A percentile compares a stretch with the other conserved stretches of the same genome.
These are phyloP conservation scores for Lepeophtheirus nordmannii DNA, from an alignment of 2,888 invertebrate genomes.

Conservation along the genomic window DNA sequence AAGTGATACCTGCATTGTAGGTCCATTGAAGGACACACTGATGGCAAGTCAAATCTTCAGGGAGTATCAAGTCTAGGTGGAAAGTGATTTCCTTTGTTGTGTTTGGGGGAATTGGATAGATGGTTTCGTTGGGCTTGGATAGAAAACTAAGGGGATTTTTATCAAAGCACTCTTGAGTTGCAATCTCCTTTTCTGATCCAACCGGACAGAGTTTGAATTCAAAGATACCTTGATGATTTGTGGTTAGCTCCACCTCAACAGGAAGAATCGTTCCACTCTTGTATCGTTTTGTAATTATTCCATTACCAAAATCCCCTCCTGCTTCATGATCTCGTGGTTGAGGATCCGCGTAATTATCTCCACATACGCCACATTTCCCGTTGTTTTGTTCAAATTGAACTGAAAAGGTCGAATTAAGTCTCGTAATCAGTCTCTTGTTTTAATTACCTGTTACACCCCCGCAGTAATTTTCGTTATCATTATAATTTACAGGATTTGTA, in stretches of 20 bases:
- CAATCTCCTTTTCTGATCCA: slow-evolving; percentile 59
- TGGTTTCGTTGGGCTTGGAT: slow-evolving; percentile 49
- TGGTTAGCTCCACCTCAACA: slow-evolving; percentile 68
- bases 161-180: slow-evolving; percentile 67
- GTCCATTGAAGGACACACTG: slow-evolving; percentile 88
- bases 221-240: slow-evolving; percentile 74
- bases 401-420: slow-evolving; percentile 17
- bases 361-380: slow-evolving; percentile 77
- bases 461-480: slow-evolving; percentile 84
- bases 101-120: slow-evolving; percentile 54
- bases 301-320: slow-evolving; percentile 68
- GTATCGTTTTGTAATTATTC: slow-evolving; percentile 64
- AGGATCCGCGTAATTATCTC: slow-evolving; percentile 58
- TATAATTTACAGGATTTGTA: slow-evolving; percentile 83
- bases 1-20: slow-evolving; percentile 54
- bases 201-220: slow-evolving; percentile 70
- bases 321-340: slow-evolving; percentile 72
- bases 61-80: slow-evolving; percentile 58
- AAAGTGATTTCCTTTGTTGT: slow-evolving; percentile 48
- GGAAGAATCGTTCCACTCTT: slow-evolving; percentile 56
- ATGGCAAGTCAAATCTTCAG: slow-evolving; percentile 64
- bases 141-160: slow-evolving; percentile 46
- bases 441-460: slow-evolving; percentile 48
- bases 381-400: slow-evolving; percentile 30
- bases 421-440: not conserved